Percentiles rank a stretch among this genome's conserved stretches.
Evolutionary conservation across 2,797 vertebrate genomes (phyloP).

Genomic region (Siniperca obscura): DNA sequence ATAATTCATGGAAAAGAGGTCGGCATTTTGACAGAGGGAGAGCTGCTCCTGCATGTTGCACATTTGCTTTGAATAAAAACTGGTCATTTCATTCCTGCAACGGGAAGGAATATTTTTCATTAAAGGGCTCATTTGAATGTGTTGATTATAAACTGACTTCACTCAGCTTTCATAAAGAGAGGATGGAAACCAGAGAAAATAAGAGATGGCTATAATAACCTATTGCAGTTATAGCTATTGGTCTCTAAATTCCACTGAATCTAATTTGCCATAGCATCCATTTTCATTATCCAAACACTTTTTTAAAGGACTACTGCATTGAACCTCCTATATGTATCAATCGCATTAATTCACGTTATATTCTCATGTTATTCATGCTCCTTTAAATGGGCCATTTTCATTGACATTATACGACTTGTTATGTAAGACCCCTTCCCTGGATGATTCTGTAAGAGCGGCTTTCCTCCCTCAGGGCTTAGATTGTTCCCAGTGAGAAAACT

Average conservation of each 20-base stretch:
- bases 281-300: slow-evolving; percentile 4
- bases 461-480: slow-evolving; percentile 71
- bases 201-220: background rate
- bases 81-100: background rate
- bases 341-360: slow-evolving; percentile 30
- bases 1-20: slow-evolving; percentile 79
- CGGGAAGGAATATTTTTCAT: background rate
- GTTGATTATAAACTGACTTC: background rate
- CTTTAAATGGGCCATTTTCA: slow-evolving; percentile 72
- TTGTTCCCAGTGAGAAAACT: slow-evolving; percentile 77
- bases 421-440: slow-evolving; percentile 78
- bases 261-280: background rate
- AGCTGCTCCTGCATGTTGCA: slow-evolving; percentile 32
- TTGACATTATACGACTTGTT: slow-evolving; percentile 82
- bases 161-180: background rate
- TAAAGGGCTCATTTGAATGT: slow-evolving; percentile 30
- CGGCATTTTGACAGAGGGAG: slow-evolving; percentile 36
- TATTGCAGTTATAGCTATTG: background rate
- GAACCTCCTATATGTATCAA: slow-evolving; percentile 5
- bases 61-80: background rate
- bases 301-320: background rate
- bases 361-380: slow-evolving; percentile 57
- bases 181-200: background rate
- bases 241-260: background rate
- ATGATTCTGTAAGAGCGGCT: slow-evolving; percentile 73